Conservation (phyloP, 2,113 vertebrate genomes). For the Anhinga anhinga region DNA sequence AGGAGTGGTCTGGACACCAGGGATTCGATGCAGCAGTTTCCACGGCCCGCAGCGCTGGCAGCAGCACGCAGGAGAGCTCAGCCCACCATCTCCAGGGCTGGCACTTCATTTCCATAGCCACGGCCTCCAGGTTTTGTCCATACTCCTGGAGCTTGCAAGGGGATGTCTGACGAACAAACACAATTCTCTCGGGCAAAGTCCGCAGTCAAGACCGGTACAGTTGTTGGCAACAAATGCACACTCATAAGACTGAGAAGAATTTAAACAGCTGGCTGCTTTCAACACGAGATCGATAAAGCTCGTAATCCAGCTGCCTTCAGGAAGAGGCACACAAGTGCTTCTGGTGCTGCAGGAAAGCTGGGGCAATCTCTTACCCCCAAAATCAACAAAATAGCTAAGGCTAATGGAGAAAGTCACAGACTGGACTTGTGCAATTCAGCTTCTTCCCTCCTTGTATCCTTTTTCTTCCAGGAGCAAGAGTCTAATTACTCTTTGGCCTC, state of each 20-base stretch:
- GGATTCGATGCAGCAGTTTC: neutral
- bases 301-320: neutral
- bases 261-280: constrained; percentile 10
- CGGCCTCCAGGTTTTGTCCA: neutral
- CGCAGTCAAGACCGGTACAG: accelerated
- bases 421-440: neutral
- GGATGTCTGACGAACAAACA: accelerated
- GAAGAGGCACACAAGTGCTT: neutral
- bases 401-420: neutral
- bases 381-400: neutral
- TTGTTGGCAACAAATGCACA: neutral
- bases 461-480: neutral
- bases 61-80: neutral
- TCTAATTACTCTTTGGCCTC: neutral
- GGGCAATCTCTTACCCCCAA: neutral
- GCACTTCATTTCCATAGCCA: neutral
- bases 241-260: neutral
- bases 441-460: neutral
- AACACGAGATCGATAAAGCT: neutral
- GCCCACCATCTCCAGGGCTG: neutral
- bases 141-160: neutral
- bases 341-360: neutral
- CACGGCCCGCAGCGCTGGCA: neutral
- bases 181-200: neutral
- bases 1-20: neutral